Evolutionary conservation across 2,797 vertebrate genomes (phyloP).

Genomic region (Myotis vivesi): DNA sequence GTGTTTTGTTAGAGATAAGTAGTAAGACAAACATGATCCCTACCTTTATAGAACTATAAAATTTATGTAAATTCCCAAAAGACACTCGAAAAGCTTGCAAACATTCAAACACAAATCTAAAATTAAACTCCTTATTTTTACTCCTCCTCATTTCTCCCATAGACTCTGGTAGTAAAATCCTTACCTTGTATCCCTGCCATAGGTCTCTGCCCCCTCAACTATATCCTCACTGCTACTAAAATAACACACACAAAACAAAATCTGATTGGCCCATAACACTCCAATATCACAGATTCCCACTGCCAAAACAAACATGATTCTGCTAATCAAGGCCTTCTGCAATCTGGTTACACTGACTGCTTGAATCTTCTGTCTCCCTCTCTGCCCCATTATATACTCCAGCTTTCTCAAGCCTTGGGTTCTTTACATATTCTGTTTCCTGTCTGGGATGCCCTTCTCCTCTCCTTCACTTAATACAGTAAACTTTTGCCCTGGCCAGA

Average conservation of each 20-base stretch:
- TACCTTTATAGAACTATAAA: not conserved
- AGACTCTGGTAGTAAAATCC: not conserved
- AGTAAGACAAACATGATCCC: not conserved
- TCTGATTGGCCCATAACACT: not conserved
- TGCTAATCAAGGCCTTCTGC: not conserved
- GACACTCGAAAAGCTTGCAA: not conserved
- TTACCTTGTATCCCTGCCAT: not conserved
- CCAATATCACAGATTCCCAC: not conserved
- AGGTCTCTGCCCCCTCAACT: not conserved
- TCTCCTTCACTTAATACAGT: not conserved
- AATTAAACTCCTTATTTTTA: not conserved
- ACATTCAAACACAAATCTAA: not conserved
- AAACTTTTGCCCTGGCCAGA: not conserved
- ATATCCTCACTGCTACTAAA: not conserved
- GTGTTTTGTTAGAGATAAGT: not conserved
- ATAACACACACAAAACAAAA: not conserved
- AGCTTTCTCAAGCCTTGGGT: not conserved
- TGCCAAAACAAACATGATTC: not conserved
- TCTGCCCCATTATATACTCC: rapidly evolving
- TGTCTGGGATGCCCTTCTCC: not conserved
- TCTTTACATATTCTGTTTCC: not conserved
- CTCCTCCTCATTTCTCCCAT: not conserved
- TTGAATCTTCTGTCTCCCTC: not conserved
- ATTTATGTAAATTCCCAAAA: not conserved
- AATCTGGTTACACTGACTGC: not conserved